A percentile compares a stretch with the other conserved stretches of the same genome.
Evolutionary conservation across 2,888 invertebrate species (phyloP).

Genomic region (Chorisops tibialis): DNA sequence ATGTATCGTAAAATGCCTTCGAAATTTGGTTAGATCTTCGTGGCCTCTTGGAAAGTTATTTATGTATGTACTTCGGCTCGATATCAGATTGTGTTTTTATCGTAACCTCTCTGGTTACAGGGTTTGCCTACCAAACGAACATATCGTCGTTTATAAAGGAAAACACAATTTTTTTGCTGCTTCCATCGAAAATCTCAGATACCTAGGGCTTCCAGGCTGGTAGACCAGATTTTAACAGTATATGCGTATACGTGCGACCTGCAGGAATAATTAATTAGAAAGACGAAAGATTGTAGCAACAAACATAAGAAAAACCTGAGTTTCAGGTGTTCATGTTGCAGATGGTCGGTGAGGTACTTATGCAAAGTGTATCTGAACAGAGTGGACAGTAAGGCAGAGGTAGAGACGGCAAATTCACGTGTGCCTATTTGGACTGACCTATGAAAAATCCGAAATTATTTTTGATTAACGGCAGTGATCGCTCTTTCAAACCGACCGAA

Average conservation of each 20-base stretch:
- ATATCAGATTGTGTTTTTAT: slow-evolving; percentile 24
- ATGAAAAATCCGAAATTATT: too few relatives aligned
- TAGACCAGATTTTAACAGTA: too few relatives aligned
- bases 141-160: too few relatives aligned
- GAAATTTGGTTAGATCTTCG: slow-evolving; percentile 8
- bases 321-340: slow-evolving; percentile 3
- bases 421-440: too few relatives aligned
- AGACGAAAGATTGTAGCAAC: neutral
- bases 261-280: slow-evolving; percentile 20
- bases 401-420: neutral
- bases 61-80: slow-evolving; percentile 13
- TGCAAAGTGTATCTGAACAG: neutral
- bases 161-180: too few relatives aligned
- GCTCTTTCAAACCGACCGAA: too few relatives aligned
- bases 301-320: neutral
- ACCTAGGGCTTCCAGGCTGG: too few relatives aligned
- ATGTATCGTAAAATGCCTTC: neutral
- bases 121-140: neutral
- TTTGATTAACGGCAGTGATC: too few relatives aligned
- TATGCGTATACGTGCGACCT: too few relatives aligned
- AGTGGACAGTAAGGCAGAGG: neutral
- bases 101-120: slow-evolving; percentile 21
- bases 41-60: slow-evolving; percentile 20
- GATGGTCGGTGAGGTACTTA: too few relatives aligned
- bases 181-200: too few relatives aligned